A percentile compares a stretch with the other conserved stretches of the same genome.
These are phyloP conservation scores for Prunella himalayana DNA, from an alignment of 2,113 vertebrate species.

Conservation along the genomic window DNA sequence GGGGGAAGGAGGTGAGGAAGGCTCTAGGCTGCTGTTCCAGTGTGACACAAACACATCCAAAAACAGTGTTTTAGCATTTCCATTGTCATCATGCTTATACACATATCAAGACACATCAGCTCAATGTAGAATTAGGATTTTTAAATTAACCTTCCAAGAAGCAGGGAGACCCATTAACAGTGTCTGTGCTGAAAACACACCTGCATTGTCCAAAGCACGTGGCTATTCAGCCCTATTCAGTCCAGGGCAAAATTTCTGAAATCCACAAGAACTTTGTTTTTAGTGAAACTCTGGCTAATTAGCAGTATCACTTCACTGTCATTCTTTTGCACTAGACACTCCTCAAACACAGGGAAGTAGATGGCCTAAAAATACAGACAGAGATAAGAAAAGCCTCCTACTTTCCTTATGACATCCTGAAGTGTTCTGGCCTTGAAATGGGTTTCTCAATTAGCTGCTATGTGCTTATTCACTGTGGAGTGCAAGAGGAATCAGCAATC, in stretches of 20 bases:
- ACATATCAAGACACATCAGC: not conserved
- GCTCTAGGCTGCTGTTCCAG: not conserved
- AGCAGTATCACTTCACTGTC: not conserved
- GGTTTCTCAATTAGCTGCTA: slow-evolving; percentile 17
- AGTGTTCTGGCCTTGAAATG: slow-evolving; percentile 12
- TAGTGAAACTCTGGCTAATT: not conserved
- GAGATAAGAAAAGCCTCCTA: slow-evolving; percentile 18
- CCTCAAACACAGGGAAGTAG: not conserved
- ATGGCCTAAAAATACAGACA: slow-evolving; percentile 30
- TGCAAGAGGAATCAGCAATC: slow-evolving; percentile 15
- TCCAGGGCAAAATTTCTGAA: not conserved
- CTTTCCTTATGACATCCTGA: slow-evolving; percentile 32
- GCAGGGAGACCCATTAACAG: not conserved
- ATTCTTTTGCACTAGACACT: not conserved
- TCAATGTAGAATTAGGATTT: not conserved
- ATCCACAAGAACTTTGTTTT: not conserved
- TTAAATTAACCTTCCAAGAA: not conserved
- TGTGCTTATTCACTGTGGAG: slow-evolving; percentile 10
- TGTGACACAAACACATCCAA: not conserved
- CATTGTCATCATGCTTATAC: not conserved
- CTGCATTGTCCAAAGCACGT: fast-evolving
- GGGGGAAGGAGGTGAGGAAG: not conserved
- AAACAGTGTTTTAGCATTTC: not conserved
- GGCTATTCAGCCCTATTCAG: not conserved
- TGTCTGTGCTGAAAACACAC: not conserved